Conservation (phyloP, 2,113 vertebrate genomes). For the Nycticorax nycticorax region DNA sequence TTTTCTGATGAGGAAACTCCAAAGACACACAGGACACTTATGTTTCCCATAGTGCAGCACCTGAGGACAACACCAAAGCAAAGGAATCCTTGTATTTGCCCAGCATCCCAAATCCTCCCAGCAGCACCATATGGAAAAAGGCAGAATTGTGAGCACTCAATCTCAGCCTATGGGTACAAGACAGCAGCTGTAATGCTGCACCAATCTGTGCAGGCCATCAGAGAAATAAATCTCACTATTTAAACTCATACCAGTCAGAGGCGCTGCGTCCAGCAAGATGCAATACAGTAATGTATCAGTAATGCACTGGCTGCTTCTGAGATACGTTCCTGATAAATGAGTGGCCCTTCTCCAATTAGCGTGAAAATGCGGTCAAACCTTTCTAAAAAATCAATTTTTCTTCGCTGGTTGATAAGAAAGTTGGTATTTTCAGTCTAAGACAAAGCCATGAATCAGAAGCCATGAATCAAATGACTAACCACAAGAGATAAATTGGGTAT, state of each 20-base stretch:
- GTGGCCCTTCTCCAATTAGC: background rate
- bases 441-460: slow-evolving; percentile 45
- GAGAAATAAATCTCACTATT: background rate
- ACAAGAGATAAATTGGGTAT: slow-evolving; percentile 49
- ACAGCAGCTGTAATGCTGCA: background rate
- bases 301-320: background rate
- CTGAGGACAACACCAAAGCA: background rate
- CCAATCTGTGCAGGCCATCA: background rate
- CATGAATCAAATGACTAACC: slow-evolving; percentile 49
- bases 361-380: background rate
- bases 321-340: background rate
- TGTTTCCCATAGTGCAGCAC: background rate
- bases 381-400: slow-evolving; percentile 16
- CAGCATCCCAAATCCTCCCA: background rate
- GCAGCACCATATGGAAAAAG: background rate
- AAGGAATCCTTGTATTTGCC: background rate
- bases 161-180: background rate
- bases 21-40: background rate
- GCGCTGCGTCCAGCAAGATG: background rate
- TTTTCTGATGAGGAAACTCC: background rate
- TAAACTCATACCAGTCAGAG: background rate
- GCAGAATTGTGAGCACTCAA: background rate
- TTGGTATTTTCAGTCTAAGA: slow-evolving; percentile 34
- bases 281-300: background rate
- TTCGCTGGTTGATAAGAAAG: slow-evolving; percentile 20